A percentile compares a stretch with the other conserved stretches of the same genome.
Evolutionary conservation across 1,140 invertebrate species (phyloP).

Genomic region (Cyclina sinensis): DNA sequence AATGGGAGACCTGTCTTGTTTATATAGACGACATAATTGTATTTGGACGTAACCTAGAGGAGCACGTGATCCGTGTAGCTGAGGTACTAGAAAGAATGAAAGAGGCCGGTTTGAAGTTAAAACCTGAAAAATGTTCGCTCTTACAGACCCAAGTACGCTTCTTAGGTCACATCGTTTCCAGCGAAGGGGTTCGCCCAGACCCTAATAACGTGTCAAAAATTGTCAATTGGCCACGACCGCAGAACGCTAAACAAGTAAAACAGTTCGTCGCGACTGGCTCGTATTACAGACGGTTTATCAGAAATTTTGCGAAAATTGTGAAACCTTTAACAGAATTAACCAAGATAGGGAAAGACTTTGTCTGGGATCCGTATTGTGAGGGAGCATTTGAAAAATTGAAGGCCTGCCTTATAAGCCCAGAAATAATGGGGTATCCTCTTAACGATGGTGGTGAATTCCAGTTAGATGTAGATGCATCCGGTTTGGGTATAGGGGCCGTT

Average conservation of each 20-base stretch:
- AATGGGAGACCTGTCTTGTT: slow-evolving; percentile 55
- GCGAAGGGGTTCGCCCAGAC: slow-evolving; percentile 37
- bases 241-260: slow-evolving; percentile 55
- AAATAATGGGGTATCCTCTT: slow-evolving; percentile 62
- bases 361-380: slow-evolving; percentile 57
- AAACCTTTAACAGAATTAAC: slow-evolving; percentile 33
- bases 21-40: slow-evolving; percentile 72
- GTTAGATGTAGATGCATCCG: slow-evolving; percentile 73
- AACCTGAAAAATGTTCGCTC: slow-evolving; percentile 57
- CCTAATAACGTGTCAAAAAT: slow-evolving; percentile 27
- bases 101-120: slow-evolving; percentile 54
- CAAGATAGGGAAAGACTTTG: slow-evolving; percentile 24
- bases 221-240: slow-evolving; percentile 61
- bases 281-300: slow-evolving; percentile 58
- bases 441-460: slow-evolving; percentile 53
- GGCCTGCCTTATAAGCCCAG: slow-evolving; percentile 15
- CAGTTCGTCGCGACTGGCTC: slow-evolving; percentile 58
- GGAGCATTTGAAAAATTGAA: slow-evolving; percentile 70
- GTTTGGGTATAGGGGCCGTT: slow-evolving; percentile 74
- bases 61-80: background rate
- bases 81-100: slow-evolving; percentile 37
- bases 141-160: slow-evolving; percentile 66
- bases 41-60: slow-evolving; percentile 37
- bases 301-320: slow-evolving; percentile 58
- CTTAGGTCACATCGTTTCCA: slow-evolving; percentile 52